Percentiles rank a stretch among this genome's conserved stretches.
These are phyloP conservation scores for Poeciliopsis infans DNA, from an alignment of 2,797 vertebrate species.

Conservation along the genomic window DNA sequence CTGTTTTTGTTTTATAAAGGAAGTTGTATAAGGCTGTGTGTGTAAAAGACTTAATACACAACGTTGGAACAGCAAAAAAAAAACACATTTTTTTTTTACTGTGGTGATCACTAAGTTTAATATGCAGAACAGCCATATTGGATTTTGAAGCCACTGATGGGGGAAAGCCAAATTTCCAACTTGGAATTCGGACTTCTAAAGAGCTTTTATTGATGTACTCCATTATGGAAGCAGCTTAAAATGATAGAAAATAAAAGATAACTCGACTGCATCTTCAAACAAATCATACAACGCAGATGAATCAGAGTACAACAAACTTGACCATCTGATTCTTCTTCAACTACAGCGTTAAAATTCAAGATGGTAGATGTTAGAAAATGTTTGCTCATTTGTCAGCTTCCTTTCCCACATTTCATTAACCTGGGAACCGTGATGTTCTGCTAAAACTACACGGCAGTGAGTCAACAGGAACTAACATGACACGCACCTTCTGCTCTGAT, in stretches of 20 bases:
- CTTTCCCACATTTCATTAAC: background rate
- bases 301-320: background rate
- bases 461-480: no score
- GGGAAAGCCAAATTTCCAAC: background rate
- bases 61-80: background rate
- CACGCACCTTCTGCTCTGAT: background rate
- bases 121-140: background rate
- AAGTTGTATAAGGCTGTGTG: background rate
- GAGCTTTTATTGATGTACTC: background rate
- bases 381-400: constrained; percentile 23
- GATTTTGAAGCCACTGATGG: background rate
- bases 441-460: background rate
- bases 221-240: background rate
- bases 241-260: background rate
- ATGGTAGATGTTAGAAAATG: background rate
- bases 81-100: background rate
- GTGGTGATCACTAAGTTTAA: background rate
- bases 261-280: background rate
- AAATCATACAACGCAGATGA: background rate
- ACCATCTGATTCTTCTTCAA: background rate
- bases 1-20: background rate
- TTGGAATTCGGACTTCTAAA: background rate
- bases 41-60: background rate
- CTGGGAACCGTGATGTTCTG: background rate
- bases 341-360: background rate